Evolutionary conservation across 2,113 vertebrate species (phyloP), one percentile per base, ranked within the genome.

Genomic region (Eulemur rufifrons): DNA sequence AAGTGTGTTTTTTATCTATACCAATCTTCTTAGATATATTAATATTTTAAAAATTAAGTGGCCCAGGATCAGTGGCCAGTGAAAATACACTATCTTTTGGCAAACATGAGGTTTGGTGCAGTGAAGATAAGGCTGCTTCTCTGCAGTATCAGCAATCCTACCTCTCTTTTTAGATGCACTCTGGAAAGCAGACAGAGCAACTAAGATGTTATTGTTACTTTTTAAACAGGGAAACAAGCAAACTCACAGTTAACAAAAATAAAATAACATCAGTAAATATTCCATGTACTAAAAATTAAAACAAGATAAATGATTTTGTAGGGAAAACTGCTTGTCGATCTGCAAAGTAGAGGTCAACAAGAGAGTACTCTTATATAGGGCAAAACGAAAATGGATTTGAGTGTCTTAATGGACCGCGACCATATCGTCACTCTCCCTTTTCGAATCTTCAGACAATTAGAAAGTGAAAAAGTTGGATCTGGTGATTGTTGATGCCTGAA

Each of bases 371-470:
- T 89, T 82, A n/a, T 1, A 17, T 45, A 82, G 8, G 12, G 25
- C 6, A 84, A 76, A 87, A 76, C 34, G 45, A 74, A 96, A 95
- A 86, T 15, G 59, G 18, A 96, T 93, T 94, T 91, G 84, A 93
- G 37, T 78, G 39, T 47, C n/a, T 95, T 96, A 94, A 93, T 91
- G 85, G 64, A 91, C 63, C 89, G 77, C 84, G 80, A 69, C 56
- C 15, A 59, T 61, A 76, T 74, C 7, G 5, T 68, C n/a, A 34
- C 5, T 73, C 52, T 83, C 56, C 29, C 63, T 63, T 32, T 95
- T 61, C 6, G 23, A 94, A 61, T 95, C n/a, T 89, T 97, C 54
- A 94, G 92, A 92, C 77, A 97, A 97, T 96, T 89, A 97, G 68
- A 95, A 93, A 86, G 21, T 71, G 10, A 94, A 95, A 91, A 93